Conservation (phyloP, 2,888 invertebrate genomes). For the Nemotelus pantherinus region DNA sequence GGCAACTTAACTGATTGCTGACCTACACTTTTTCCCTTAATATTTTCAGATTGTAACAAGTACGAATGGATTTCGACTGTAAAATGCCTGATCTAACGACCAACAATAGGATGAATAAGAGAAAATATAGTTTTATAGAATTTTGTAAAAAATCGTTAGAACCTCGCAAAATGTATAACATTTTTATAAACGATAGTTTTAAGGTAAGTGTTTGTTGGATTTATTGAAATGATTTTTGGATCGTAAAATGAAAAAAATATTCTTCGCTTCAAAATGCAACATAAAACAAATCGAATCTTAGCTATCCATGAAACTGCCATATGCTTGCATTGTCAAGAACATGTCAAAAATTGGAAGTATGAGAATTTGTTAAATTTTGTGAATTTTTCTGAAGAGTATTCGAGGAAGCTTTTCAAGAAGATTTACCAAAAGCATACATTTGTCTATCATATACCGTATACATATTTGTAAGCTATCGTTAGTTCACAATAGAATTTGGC, state of each 20-base stretch:
- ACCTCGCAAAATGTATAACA: conserved; percentile 50
- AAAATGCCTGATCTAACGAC: conserved; percentile 35
- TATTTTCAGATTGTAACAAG: conserved; percentile 34
- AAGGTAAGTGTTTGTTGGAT: conserved; percentile 46
- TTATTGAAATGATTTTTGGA: background rate
- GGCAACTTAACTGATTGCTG: background rate
- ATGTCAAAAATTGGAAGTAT: conserved; percentile 16
- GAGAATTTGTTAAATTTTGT: conserved; percentile 61
- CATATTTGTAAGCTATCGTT: too few species aligned
- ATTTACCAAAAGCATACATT: too few species aligned
- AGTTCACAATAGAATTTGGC: too few species aligned
- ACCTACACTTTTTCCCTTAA: background rate
- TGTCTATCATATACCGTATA: too few species aligned
- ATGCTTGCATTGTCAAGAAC: background rate
- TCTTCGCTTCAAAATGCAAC: too few species aligned
- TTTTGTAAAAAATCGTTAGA: conserved; percentile 43
- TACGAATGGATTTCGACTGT: conserved; percentile 9
- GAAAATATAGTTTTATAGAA: conserved; percentile 38
- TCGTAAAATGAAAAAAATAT: too few species aligned
- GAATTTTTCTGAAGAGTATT: background rate
- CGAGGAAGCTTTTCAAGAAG: background rate
- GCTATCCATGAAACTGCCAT: too few species aligned
- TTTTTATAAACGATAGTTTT: conserved; percentile 49
- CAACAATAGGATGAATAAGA: conserved; percentile 38
- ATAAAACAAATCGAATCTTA: too few species aligned